phyloP scores from a whole-genome alignment of 2,888 invertebrate genomes.

The Diabrotica balteata region DNA sequence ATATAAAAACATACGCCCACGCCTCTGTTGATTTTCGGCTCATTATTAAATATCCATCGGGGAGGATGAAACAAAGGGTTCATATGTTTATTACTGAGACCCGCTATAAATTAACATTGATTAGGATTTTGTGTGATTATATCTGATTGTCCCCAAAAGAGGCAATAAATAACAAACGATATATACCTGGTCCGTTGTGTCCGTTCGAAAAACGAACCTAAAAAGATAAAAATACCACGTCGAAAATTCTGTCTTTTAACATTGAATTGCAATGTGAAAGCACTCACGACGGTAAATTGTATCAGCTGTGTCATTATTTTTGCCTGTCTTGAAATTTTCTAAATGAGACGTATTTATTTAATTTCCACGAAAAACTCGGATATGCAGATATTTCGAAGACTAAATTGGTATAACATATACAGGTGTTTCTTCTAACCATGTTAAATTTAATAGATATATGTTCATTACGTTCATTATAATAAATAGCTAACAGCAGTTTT shows the following conservation, averaged over 20 bases:
- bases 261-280: conserved; percentile 42
- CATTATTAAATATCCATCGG: conserved; percentile 55
- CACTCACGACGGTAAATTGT: conserved; percentile 47
- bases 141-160: conserved; percentile 60
- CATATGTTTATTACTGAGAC: conserved; percentile 60
- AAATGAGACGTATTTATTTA: conserved; percentile 36
- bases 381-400: conserved; percentile 6
- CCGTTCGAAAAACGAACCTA: conserved; percentile 37
- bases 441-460: too few relatives aligned
- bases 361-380: conserved; percentile 10
- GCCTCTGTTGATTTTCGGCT: conserved; percentile 47
- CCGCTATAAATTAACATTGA: conserved; percentile 62
- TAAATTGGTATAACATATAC: neutral
- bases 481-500: too few relatives aligned
- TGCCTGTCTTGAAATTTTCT: conserved; percentile 29
- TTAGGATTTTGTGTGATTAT: conserved; percentile 61
- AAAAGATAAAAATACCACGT: conserved; percentile 38
- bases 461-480: too few relatives aligned
- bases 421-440: too few relatives aligned
- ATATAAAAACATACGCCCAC: neutral
- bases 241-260: conserved; percentile 43
- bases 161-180: conserved; percentile 59
- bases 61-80: conserved; percentile 59
- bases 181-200: conserved; percentile 50
- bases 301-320: conserved; percentile 34